Conservation (phyloP, 2,113 vertebrate genomes). For the Thalassoma bifasciatum region DNA sequence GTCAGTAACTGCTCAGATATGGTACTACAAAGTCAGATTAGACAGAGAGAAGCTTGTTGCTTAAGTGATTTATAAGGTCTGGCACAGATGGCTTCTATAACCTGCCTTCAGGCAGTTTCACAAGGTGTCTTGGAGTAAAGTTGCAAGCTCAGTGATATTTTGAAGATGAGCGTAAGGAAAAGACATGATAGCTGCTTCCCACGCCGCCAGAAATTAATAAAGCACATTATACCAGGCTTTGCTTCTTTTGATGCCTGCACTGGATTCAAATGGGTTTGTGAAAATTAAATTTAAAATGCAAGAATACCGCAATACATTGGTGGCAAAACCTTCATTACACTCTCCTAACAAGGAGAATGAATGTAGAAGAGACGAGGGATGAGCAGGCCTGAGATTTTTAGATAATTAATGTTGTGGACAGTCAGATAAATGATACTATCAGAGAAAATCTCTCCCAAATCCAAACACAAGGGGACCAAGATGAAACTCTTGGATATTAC, state of each 20-base stretch:
- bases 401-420: background rate
- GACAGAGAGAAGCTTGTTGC: conserved; percentile 19
- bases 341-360: background rate
- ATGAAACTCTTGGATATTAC: conserved; percentile 29
- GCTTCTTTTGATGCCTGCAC: background rate
- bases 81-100: conserved; percentile 3
- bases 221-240: background rate
- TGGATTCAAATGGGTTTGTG: background rate
- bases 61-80: conserved; percentile 20
- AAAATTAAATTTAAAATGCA: conserved; percentile 8
- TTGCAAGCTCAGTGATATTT: conserved; percentile 40
- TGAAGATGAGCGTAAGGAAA: conserved; percentile 21
- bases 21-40: conserved; percentile 3
- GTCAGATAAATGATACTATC: conserved; percentile 16
- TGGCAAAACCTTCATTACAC: background rate
- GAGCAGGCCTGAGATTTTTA: background rate
- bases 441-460: conserved; percentile 4
- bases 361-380: background rate
- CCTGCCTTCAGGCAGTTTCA: conserved; percentile 29
- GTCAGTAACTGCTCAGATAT: conserved; percentile 4
- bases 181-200: conserved; percentile 36
- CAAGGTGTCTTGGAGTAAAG: conserved; percentile 33
- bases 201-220: conserved; percentile 32
- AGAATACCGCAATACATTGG: background rate
- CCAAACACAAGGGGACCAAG: background rate